Evolutionary conservation across 1,140 invertebrate species (phyloP).

Genomic region (Oreohelix idahoensis): DNA sequence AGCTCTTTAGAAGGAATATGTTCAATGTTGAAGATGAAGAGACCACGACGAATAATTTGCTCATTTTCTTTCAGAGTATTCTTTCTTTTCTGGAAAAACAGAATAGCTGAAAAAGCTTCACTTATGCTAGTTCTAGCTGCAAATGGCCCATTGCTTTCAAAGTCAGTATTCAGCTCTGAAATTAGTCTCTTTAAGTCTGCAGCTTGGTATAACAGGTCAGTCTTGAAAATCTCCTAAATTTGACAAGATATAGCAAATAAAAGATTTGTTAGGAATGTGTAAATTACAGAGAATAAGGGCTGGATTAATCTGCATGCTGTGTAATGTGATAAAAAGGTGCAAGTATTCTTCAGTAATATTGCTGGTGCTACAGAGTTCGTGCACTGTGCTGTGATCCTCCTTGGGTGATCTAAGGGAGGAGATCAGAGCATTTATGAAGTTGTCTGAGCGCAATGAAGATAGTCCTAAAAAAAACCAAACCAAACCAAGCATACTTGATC

Average conservation of each 20-base stretch:
- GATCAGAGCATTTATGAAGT: no score
- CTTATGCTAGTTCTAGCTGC: constrained; percentile 72
- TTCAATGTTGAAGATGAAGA: constrained; percentile 83
- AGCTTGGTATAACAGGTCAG: constrained; percentile 78
- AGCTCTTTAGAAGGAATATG: constrained; percentile 82
- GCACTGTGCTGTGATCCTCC: no score
- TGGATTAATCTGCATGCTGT: no score
- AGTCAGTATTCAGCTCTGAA: constrained; percentile 77
- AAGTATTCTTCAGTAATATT: no score
- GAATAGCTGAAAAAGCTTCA: constrained; percentile 80
- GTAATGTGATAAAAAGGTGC: no score
- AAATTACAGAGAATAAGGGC: no score
- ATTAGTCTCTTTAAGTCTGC: constrained; percentile 80
- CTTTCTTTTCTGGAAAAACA: constrained; percentile 77
- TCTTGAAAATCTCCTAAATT: constrained; percentile 80
- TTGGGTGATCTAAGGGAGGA: no score
- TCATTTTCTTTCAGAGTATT: constrained; percentile 79
- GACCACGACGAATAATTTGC: constrained; percentile 78
- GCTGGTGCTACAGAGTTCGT: no score
- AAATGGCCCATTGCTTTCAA: constrained; percentile 76
- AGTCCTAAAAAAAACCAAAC: no score
- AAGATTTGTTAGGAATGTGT: no score
- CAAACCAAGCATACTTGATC: no score
- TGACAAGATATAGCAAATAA: neutral
- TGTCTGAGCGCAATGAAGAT: no score